Evolutionary conservation across 1,140 invertebrate genomes (phyloP).

Genomic region (Trichonephila clavipes): DNA sequence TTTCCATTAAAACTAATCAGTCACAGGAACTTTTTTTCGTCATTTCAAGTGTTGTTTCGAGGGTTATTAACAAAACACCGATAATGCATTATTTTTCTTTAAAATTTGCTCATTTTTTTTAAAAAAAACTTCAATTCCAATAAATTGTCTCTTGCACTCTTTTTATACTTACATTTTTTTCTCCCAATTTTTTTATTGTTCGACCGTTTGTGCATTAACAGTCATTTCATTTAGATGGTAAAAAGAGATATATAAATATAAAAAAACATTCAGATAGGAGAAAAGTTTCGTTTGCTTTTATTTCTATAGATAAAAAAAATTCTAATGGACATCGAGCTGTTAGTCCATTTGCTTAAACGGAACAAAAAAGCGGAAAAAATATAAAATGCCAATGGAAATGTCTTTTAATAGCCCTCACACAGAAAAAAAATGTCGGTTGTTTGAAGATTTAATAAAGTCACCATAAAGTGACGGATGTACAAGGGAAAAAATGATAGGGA

Average conservation of each 20-base stretch:
- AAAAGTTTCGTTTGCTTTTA: slow-evolving; percentile 35
- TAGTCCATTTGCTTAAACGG: slow-evolving; percentile 74
- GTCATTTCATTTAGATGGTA: slow-evolving; percentile 62
- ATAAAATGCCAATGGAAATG: slow-evolving; percentile 56
- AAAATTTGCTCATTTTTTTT: neutral
- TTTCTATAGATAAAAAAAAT: slow-evolving; percentile 13
- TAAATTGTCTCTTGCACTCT: neutral
- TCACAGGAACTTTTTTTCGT: neutral
- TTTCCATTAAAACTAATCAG: slow-evolving; percentile 20
- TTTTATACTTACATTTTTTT: neutral
- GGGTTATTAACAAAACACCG: slow-evolving; percentile 34
- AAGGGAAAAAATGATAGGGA: slow-evolving; percentile 31
- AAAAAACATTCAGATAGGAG: neutral
- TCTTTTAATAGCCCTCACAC: slow-evolving; percentile 50
- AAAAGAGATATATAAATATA: slow-evolving; percentile 50
- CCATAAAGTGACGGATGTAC: slow-evolving; percentile 69
- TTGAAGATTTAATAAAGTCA: slow-evolving; percentile 75
- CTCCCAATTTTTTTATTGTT: neutral
- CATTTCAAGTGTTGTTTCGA: slow-evolving; percentile 39
- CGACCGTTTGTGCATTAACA: slow-evolving; percentile 59
- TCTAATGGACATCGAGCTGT: slow-evolving; percentile 72
- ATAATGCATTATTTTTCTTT: slow-evolving; percentile 26
- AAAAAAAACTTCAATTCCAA: neutral
- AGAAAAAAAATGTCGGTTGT: slow-evolving; percentile 42
- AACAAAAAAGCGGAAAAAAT: slow-evolving; percentile 25